Evolutionary conservation across 2,888 invertebrate species (phyloP).

Genomic region (Stomorhina lunata): DNA sequence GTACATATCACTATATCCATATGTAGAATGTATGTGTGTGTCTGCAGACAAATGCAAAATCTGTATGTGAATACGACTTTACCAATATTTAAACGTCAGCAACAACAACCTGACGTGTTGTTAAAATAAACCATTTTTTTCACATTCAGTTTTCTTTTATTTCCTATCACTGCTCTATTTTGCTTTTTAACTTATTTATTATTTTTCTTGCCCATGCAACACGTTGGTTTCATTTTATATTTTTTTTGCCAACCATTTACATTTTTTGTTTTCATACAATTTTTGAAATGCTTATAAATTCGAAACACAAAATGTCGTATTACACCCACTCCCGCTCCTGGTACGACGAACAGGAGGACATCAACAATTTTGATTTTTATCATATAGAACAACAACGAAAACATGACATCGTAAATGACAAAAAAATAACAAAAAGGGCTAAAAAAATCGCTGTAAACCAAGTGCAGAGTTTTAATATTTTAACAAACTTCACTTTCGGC

Average conservation of each 20-base stretch:
- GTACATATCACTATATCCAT: too few species aligned
- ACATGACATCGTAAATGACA: neutral
- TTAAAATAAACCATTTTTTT: conserved; percentile 58
- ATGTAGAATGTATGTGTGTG: neutral
- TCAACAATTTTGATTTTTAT: conserved; percentile 64
- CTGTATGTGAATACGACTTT: conserved; percentile 11
- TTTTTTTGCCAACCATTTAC: conserved; percentile 21
- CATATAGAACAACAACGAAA: conserved; percentile 32
- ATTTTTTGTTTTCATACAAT: conserved; percentile 42
- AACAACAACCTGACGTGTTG: conserved; percentile 59
- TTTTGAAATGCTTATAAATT: conserved; percentile 45
- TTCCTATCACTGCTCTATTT: neutral
- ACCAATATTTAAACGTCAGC: conserved; percentile 57
- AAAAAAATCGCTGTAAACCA: neutral
- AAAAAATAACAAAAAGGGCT: neutral
- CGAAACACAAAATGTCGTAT: conserved; percentile 17
- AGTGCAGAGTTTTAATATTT: conserved; percentile 42
- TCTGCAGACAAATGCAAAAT: neutral
- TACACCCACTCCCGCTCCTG: conserved; percentile 12
- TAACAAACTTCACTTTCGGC: conserved; percentile 22
- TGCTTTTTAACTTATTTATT: conserved; percentile 12
- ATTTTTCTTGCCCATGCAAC: conserved; percentile 54
- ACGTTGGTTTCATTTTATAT: conserved; percentile 51
- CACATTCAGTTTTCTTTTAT: conserved; percentile 4
- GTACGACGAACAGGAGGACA: conserved; percentile 45